Evolutionary conservation across 1,140 invertebrate species (phyloP).

Genomic region (Grapholita molesta): DNA sequence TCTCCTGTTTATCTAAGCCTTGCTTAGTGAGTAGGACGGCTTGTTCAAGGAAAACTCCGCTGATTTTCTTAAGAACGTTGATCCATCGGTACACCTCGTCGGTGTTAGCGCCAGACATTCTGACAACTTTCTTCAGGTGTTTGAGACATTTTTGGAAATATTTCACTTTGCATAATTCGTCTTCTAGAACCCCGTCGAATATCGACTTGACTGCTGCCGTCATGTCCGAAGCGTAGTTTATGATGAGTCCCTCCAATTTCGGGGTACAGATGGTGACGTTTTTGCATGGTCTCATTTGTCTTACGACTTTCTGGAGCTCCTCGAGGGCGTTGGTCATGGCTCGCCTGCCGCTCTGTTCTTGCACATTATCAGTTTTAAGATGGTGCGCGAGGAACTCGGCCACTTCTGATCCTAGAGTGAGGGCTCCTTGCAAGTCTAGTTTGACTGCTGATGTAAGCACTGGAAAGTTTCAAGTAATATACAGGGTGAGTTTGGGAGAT

Average conservation of each 20-base stretch:
- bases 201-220: slow-evolving; percentile 36
- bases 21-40: slow-evolving; percentile 25
- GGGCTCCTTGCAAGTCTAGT: slow-evolving; percentile 28
- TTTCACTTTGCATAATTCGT: slow-evolving; percentile 8
- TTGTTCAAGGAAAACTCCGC: slow-evolving; percentile 44
- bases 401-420: slow-evolving; percentile 30
- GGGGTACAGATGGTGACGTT: slow-evolving; percentile 30
- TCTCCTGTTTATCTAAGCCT: slow-evolving; percentile 19
- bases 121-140: not conserved
- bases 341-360: slow-evolving; percentile 26
- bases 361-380: not conserved
- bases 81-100: slow-evolving; percentile 42
- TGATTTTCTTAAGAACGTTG: slow-evolving; percentile 52
- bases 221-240: slow-evolving; percentile 43
- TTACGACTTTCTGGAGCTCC: not conserved
- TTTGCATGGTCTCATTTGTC: not conserved
- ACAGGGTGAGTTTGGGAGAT: not conserved
- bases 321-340: slow-evolving; percentile 16
- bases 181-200: slow-evolving; percentile 26
- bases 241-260: slow-evolving; percentile 34
- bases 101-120: not conserved
- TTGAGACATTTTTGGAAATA: slow-evolving; percentile 40
- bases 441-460: slow-evolving; percentile 21
- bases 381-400: slow-evolving; percentile 15
- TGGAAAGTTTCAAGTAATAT: slow-evolving; percentile 6